Evolutionary conservation across 2,888 invertebrate genomes (phyloP).

Genomic region (Leptinotarsa rubiginosa): DNA sequence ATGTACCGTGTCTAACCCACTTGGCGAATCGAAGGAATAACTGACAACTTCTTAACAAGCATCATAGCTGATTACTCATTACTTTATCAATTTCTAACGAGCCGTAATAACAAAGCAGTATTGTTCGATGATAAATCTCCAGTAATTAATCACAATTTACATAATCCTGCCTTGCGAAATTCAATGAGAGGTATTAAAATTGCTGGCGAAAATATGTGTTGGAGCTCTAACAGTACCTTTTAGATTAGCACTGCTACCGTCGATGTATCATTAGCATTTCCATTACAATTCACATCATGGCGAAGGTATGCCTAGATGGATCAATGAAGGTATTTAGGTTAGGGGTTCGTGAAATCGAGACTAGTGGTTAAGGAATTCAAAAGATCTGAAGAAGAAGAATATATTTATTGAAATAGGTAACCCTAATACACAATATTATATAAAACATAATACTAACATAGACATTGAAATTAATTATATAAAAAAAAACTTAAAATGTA

Average conservation of each 20-base stretch:
- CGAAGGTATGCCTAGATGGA: not conserved
- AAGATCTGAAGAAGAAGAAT: not conserved
- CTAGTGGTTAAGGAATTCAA: not conserved
- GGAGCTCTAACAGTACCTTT: constrained; percentile 15
- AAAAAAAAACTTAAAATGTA: no score
- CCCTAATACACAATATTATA: no score
- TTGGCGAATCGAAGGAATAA: constrained; percentile 6
- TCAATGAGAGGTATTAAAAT: constrained; percentile 17
- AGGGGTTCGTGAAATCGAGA: not conserved
- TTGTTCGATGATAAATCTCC: constrained; percentile 36
- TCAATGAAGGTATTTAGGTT: constrained; percentile 13
- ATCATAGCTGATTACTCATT: constrained; percentile 17
- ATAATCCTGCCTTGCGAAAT: constrained; percentile 37
- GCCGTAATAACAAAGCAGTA: constrained; percentile 38
- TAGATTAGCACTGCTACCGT: constrained; percentile 23
- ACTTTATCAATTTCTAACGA: constrained; percentile 31
- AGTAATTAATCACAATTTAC: constrained; percentile 44
- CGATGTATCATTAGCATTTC: constrained; percentile 20
- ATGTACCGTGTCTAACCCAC: constrained; percentile 17
- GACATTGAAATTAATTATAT: no score
- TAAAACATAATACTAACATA: no score
- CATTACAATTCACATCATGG: constrained; percentile 19
- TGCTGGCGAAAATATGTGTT: constrained; percentile 12
- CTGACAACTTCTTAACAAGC: constrained; percentile 9
- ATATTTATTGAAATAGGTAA: no score